Conservation (phyloP, 1,140 invertebrate species). For the Ceratina australensis region DNA sequence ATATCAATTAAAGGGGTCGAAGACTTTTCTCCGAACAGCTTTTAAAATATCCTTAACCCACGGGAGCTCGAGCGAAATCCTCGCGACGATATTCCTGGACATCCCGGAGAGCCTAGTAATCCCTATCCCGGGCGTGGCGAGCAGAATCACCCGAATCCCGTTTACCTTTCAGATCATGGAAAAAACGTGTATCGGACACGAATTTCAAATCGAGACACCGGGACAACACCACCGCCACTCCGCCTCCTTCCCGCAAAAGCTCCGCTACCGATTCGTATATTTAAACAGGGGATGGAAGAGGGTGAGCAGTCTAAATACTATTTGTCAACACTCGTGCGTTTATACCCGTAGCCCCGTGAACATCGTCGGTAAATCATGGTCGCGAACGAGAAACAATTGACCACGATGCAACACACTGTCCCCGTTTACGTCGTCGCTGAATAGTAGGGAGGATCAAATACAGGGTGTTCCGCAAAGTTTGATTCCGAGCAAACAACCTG, state of each 20-base stretch:
- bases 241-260: background rate
- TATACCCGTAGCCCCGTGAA: constrained; percentile 53
- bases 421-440: background rate
- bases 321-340: constrained; percentile 67
- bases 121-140: background rate
- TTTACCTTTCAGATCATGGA: constrained; percentile 1
- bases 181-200: background rate
- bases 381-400: constrained; percentile 59
- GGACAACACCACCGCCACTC: too few relatives aligned
- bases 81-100: too few relatives aligned
- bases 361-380: constrained; percentile 63
- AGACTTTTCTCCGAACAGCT: too few relatives aligned
- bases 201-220: constrained; percentile 36
- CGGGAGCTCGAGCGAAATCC: background rate
- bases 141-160: background rate
- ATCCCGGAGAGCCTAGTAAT: background rate
- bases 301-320: constrained; percentile 46
- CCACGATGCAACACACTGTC: constrained; percentile 8
- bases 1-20: too few relatives aligned
- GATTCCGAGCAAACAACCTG: too few relatives aligned
- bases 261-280: constrained; percentile 11
- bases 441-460: background rate
- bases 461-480: too few relatives aligned
- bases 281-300: constrained; percentile 2
- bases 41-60: too few relatives aligned